These are phyloP conservation scores for Himalopsyche phryganea DNA, from an alignment of 1,140 invertebrate genomes.

Conservation along the genomic window DNA sequence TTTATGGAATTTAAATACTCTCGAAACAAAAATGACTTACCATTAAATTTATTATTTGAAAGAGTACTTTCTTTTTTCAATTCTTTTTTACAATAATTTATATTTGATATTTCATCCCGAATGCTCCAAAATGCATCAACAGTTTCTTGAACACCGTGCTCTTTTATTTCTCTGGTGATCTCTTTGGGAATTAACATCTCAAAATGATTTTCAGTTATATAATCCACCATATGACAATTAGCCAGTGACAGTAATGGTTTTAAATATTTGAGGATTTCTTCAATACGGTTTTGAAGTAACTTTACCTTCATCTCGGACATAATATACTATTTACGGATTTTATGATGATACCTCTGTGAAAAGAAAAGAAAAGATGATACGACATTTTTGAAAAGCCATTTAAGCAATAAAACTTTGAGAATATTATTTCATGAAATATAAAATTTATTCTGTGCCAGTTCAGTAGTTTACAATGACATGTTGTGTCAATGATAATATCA, in stretches of 20 bases:
- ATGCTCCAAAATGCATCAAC: constrained; percentile 46
- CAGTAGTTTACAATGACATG: no score
- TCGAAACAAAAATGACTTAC: no score
- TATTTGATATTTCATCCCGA: constrained; percentile 31
- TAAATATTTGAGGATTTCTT: constrained; percentile 56
- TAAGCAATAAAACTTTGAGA: constrained; percentile 1
- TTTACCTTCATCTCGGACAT: constrained; percentile 36
- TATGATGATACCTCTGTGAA: no score
- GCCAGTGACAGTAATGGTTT: constrained; percentile 58
- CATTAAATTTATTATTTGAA: no score
- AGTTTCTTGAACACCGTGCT: constrained; percentile 40
- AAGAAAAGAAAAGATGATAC: no score
- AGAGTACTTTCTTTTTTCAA: no score
- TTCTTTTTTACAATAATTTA: neutral
- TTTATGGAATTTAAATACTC: no score
- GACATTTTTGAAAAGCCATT: neutral
- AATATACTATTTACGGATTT: constrained; percentile 2
- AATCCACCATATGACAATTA: constrained; percentile 79
- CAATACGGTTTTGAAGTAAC: constrained; percentile 47
- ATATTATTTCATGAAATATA: no score
- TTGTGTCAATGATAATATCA: no score
- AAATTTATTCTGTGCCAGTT: no score
- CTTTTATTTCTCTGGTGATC: constrained; percentile 54
- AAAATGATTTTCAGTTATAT: constrained; percentile 71
- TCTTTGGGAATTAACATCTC: constrained; percentile 53